phyloP scores from a whole-genome alignment of 2,113 vertebrate species.

The Tetrax tetrax region DNA sequence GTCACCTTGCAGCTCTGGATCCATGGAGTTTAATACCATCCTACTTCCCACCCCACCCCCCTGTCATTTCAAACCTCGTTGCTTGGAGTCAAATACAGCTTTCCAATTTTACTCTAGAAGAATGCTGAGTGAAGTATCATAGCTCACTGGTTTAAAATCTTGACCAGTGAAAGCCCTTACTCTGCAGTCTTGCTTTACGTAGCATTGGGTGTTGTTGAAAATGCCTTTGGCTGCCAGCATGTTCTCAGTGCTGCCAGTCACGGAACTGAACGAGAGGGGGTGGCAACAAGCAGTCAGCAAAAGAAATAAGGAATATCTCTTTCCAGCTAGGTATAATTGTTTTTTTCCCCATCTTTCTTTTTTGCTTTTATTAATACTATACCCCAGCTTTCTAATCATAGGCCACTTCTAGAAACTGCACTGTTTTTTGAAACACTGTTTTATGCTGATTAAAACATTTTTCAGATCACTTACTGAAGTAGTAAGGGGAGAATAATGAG shows the following conservation, averaged over 20 bases:
- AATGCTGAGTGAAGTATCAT: not conserved
- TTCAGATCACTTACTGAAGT: not conserved
- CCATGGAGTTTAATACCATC: not conserved
- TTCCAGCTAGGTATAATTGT: not conserved
- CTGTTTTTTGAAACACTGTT: slow-evolving; percentile 1
- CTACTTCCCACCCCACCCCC: not conserved
- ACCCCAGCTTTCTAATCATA: not conserved
- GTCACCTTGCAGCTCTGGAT: not conserved
- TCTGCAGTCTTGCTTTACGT: not conserved
- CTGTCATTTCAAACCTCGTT: not conserved
- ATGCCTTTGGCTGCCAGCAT: not conserved
- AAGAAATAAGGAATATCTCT: not conserved
- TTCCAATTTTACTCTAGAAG: not conserved
- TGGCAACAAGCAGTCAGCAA: not conserved
- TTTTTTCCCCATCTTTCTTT: not conserved
- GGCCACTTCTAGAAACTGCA: slow-evolving; percentile 8
- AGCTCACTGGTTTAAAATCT: not conserved
- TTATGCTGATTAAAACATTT: slow-evolving; percentile 26
- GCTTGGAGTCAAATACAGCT: not conserved
- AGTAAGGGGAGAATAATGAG: not conserved
- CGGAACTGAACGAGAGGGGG: not conserved
- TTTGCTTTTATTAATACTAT: not conserved
- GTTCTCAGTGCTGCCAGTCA: not conserved
- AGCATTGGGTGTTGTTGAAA: not conserved
- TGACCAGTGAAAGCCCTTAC: not conserved